phyloP scores from a whole-genome alignment of 2,888 invertebrate genomes.

The Drosophila colorata region DNA sequence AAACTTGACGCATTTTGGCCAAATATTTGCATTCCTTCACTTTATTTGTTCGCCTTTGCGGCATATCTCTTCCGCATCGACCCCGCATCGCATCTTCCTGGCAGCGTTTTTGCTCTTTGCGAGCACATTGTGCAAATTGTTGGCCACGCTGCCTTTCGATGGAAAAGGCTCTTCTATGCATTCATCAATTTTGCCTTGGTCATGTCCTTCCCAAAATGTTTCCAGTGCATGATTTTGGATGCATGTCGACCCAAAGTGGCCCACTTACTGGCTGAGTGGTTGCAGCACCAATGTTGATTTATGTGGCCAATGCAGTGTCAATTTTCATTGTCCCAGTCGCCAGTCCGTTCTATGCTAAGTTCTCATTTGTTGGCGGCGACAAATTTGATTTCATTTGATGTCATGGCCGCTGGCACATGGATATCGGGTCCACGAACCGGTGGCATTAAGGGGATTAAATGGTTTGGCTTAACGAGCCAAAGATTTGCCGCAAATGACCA shows the following conservation, averaged over 20 bases:
- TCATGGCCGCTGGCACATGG: conserved; percentile 46
- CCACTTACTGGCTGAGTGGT: conserved; percentile 25
- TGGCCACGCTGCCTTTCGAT: conserved; percentile 38
- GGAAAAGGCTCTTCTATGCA: conserved; percentile 52
- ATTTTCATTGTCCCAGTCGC: conserved; percentile 54
- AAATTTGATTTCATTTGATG: conserved; percentile 56
- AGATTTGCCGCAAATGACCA: conserved; percentile 65
- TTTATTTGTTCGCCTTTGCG: conserved; percentile 54
- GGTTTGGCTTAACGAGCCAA: conserved; percentile 70
- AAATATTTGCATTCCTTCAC: conserved; percentile 74
- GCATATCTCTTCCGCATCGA: conserved; percentile 21
- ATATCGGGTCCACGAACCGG: conserved; percentile 5
- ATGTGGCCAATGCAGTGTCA: conserved; percentile 66
- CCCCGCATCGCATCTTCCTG: neutral
- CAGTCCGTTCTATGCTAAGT: conserved; percentile 9
- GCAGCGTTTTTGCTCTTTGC: conserved; percentile 1
- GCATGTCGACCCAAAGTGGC: conserved; percentile 31
- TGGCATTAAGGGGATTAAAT: conserved; percentile 56
- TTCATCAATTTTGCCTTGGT: conserved; percentile 47
- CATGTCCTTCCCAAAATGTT: conserved; percentile 40
- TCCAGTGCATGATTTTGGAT: conserved; percentile 63
- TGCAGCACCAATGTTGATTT: conserved; percentile 64
- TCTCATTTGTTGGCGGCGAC: conserved; percentile 4
- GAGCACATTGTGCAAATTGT: conserved; percentile 46
- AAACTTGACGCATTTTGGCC: conserved; percentile 73